phyloP scores from a whole-genome alignment of 2,888 invertebrate species.

The Drosophila hamatofila region DNA sequence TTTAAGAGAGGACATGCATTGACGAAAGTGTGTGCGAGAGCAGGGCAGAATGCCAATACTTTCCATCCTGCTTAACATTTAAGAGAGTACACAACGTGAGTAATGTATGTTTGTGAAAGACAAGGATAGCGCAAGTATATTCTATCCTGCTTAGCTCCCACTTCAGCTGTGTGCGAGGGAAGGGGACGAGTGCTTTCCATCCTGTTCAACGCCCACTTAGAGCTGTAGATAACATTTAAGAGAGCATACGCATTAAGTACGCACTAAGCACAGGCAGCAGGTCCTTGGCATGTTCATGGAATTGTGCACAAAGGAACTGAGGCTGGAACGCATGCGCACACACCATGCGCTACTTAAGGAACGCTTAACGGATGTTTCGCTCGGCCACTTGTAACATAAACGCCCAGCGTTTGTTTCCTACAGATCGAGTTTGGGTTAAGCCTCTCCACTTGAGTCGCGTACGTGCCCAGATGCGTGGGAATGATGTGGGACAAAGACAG shows the following conservation, averaged over 20 bases:
- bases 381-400: conserved; percentile 78
- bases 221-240: conserved; percentile 31
- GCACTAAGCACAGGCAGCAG: conserved; percentile 17
- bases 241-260: conserved; percentile 44
- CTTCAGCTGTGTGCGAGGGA: background rate
- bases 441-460: conserved; percentile 68
- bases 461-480: conserved; percentile 82
- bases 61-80: conserved; percentile 7
- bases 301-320: conserved; percentile 40
- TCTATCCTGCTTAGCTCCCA: background rate
- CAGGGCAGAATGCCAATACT: background rate
- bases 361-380: conserved; percentile 78
- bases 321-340: conserved; percentile 52
- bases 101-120: background rate
- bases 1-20: conserved; percentile 6
- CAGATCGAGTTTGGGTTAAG: conserved; percentile 45
- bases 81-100: background rate
- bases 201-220: conserved; percentile 8
- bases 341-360: conserved; percentile 60
- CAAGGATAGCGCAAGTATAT: background rate
- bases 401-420: conserved; percentile 80
- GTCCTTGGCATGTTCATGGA: conserved; percentile 52
- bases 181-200: background rate
- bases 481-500: conserved; percentile 66
- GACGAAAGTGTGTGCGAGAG: background rate